Percentiles rank a stretch among this genome's conserved stretches.
Evolutionary conservation across 2,113 vertebrate genomes (phyloP).

Genomic region (Eolophus roseicapilla): DNA sequence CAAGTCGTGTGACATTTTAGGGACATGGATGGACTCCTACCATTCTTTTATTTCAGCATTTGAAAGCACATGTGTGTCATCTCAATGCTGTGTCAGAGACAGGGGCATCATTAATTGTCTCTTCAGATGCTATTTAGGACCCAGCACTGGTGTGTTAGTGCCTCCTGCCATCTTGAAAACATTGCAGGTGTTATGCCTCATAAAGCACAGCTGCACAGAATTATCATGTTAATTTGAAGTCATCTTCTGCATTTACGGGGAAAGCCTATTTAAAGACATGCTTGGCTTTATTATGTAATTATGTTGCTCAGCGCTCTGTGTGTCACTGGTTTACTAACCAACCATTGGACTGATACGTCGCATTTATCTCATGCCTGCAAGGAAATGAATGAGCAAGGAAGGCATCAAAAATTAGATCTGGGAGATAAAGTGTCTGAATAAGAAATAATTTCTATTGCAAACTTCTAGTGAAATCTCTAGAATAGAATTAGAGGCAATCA

Average conservation of each 20-base stretch:
- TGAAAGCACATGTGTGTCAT: not conserved
- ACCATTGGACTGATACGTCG: not conserved
- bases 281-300: slow-evolving; percentile 59
- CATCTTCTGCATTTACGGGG: slow-evolving; percentile 28
- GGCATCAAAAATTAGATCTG: not conserved
- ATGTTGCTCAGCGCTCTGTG: not conserved
- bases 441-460: slow-evolving; percentile 49
- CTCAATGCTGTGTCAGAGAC: slow-evolving; percentile 7
- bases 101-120: slow-evolving; percentile 26
- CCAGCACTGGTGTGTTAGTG: not conserved
- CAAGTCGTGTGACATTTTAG: not conserved
- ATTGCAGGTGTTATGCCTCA: slow-evolving; percentile 52
- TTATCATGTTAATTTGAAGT: slow-evolving; percentile 26
- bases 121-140: slow-evolving; percentile 14
- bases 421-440: slow-evolving; percentile 39
- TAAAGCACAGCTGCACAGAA: slow-evolving; percentile 36
- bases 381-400: not conserved
- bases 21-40: not conserved
- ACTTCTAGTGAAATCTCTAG: not conserved
- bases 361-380: not conserved
- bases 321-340: slow-evolving; percentile 60
- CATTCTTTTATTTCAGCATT: not conserved
- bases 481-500: not conserved
- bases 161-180: slow-evolving; percentile 25
- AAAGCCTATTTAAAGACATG: slow-evolving; percentile 50